Evolutionary conservation across 2,113 vertebrate species (phyloP).

Genomic region (Recurvirostra avosetta): DNA sequence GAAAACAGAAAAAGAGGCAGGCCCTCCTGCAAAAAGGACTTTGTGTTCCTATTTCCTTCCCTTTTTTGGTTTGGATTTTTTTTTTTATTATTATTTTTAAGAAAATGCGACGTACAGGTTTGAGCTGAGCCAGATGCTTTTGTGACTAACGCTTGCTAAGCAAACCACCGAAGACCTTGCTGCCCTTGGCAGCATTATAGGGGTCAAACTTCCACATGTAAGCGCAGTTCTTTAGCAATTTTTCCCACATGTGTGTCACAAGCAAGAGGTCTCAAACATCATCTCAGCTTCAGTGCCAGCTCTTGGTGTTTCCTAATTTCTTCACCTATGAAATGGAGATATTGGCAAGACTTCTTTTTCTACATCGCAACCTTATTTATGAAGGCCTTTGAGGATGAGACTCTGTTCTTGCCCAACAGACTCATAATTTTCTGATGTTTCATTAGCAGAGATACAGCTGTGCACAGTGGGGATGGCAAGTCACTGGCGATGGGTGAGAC

Average conservation of each 20-base stretch:
- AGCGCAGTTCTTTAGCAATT: not conserved
- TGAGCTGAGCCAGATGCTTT: constrained; percentile 14
- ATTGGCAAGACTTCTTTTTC: not conserved
- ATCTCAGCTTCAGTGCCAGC: not conserved
- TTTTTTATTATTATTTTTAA: not conserved
- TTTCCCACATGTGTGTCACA: not conserved
- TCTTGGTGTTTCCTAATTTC: not conserved
- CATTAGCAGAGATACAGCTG: not conserved
- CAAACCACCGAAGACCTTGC: not conserved
- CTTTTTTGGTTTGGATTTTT: not conserved
- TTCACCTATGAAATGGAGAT: not conserved
- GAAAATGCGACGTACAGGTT: not conserved
- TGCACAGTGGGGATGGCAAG: not conserved
- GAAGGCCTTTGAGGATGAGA: not conserved
- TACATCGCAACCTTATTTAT: not conserved
- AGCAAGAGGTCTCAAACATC: not conserved
- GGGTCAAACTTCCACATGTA: not conserved
- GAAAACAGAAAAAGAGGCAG: not conserved
- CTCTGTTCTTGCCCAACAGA: not conserved
- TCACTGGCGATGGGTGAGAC: not conserved
- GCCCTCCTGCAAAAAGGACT: not conserved
- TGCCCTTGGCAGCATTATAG: constrained; percentile 3
- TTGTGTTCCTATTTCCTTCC: not conserved
- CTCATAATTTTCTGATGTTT: not conserved
- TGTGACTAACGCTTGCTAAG: constrained; percentile 1